Evolutionary conservation across 2,797 vertebrate species (phyloP).

Genomic region (Hypotaenidia okinawae): DNA sequence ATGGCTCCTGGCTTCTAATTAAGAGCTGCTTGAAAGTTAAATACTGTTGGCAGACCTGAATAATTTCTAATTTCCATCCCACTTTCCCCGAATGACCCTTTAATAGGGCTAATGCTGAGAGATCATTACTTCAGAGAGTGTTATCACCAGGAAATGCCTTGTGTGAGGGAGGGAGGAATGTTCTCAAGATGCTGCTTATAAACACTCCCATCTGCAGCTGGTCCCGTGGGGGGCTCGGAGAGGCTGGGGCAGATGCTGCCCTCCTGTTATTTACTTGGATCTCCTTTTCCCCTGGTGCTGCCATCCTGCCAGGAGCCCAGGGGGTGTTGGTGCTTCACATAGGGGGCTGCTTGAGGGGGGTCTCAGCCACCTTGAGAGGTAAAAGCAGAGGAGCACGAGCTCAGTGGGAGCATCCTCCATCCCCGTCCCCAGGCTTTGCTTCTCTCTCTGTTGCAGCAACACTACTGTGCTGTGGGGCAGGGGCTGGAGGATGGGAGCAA

Average conservation of each 20-base stretch:
- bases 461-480: neutral
- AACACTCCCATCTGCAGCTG: neutral
- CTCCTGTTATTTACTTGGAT: neutral
- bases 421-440: neutral
- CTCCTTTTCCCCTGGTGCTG: accelerated
- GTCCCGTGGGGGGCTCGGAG: neutral
- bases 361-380: neutral
- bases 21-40: constrained; percentile 64
- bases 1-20: constrained; percentile 59
- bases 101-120: constrained; percentile 35
- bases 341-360: neutral
- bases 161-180: neutral
- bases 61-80: constrained; percentile 53
- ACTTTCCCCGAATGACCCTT: constrained; percentile 55
- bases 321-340: neutral
- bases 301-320: neutral
- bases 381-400: neutral
- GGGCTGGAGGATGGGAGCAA: neutral
- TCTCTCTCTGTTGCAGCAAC: neutral
- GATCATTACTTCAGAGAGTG: neutral
- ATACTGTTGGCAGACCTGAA: constrained; percentile 37
- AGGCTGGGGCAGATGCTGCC: neutral
- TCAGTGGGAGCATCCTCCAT: neutral
- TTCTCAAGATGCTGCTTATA: constrained; percentile 28
- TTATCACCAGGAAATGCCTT: constrained; percentile 14